Base-by-base conservation (phyloP, 2,797 vertebrate species). In the Clarias platycephalus region DNA sequence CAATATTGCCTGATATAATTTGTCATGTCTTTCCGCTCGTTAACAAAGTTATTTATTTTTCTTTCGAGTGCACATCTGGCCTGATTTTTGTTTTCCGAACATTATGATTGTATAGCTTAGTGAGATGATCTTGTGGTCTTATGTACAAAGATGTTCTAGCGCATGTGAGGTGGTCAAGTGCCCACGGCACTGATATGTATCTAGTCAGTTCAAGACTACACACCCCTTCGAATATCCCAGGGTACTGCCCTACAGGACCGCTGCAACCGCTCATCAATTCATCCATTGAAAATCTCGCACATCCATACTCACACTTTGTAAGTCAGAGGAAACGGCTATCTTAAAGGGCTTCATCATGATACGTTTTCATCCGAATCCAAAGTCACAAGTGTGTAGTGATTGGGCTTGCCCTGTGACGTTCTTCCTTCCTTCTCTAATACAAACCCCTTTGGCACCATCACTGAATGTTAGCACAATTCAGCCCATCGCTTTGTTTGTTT, bases 261-360 rank as follows among this genome's bases (percentile, higher is more conserved):
- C 86, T 88, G 87, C 88, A 88, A 83, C 80, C 62, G 66, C 81
- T 84, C 68, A 85, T 86, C 63, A 31, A 22, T 57, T 84, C 63
- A 72, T 86, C 34, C 58, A 71, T 85, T 9, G 0, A 83, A 49
- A 40, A 40, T 58, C n/a, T 37, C 12, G 57, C 86, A 76, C 87
- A 71, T 63, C 40, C 88, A 86, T 71, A 68, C 76, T 55, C 86
- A 77, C 57, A 86, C 53, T 86, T 71, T 82, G 76, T 80, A 84
- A 62, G 85, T 89, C 85, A 86, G 87, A 86, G 79, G 85, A 88
- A 83, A 87, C 92, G 93, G 94, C 92, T 93, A 92, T 94, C 91
- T 94, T 92, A 93, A 95, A 95, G 95, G 94, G 94, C 95, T 95
- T 93, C 89, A 92, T 92, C 93, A 93, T 93, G 86, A 68, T 91